A percentile compares a stretch with the other conserved stretches of the same genome.
Evolutionary conservation across 2,113 vertebrate species (phyloP).

Genomic region (Poeciliopsis retropinna): DNA sequence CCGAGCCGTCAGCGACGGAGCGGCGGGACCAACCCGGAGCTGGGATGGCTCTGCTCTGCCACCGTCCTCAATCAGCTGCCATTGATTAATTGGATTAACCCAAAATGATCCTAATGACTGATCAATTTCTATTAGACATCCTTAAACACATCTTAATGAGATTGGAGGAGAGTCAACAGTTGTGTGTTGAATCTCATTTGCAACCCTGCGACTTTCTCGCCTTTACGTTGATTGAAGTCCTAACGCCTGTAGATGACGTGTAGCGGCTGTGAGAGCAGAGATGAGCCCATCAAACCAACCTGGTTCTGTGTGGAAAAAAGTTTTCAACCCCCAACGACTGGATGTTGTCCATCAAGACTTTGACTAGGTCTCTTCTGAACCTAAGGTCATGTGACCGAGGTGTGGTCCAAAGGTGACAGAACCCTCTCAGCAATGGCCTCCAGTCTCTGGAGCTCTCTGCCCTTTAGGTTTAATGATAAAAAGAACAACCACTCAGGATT

Average conservation of each 20-base stretch:
- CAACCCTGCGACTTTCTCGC: background rate
- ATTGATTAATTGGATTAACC: constrained; percentile 77
- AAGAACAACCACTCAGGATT: no score
- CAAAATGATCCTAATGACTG: constrained; percentile 73
- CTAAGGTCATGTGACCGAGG: no score
- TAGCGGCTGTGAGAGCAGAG: background rate
- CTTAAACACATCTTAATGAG: constrained; percentile 72
- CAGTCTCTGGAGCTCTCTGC: no score
- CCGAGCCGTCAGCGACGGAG: constrained; percentile 7
- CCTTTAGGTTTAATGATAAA: no score
- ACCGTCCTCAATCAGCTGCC: constrained; percentile 59
- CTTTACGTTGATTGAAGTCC: background rate
- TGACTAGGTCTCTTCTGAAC: background rate
- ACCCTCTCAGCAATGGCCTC: no score
- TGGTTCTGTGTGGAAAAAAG: background rate
- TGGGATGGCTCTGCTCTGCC: constrained; percentile 39
- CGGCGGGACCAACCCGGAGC: background rate
- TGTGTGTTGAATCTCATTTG: background rate
- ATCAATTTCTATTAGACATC: constrained; percentile 78
- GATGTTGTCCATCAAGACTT: background rate
- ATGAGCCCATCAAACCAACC: background rate
- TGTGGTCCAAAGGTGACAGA: no score
- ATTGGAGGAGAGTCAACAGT: constrained; percentile 33
- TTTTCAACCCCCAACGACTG: background rate
- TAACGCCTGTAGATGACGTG: background rate